Percentiles rank a stretch among this genome's conserved stretches.
These are phyloP conservation scores for Cyphomyrus plagiostoma DNA, from an alignment of 2,113 vertebrate genomes.

Conservation along the genomic window DNA sequence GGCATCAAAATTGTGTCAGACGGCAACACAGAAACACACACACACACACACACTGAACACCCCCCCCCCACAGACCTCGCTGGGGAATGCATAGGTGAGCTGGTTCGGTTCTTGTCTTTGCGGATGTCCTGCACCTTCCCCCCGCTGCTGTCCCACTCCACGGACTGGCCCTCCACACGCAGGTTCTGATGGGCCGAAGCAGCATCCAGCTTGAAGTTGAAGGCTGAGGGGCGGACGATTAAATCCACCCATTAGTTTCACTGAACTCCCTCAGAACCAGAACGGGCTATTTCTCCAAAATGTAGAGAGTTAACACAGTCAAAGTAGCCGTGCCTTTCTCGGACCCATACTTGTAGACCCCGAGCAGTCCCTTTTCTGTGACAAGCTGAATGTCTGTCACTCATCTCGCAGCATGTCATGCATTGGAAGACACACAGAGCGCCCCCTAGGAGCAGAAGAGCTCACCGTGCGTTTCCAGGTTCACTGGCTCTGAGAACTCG, in stretches of 20 bases:
- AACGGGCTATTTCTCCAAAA: background rate
- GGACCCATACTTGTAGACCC: background rate
- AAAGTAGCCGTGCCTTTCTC: background rate
- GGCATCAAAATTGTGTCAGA: background rate
- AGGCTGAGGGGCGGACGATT: conserved; percentile 55
- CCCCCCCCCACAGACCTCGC: conserved; percentile 68
- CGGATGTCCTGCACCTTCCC: conserved; percentile 91
- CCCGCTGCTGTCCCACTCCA: conserved; percentile 89
- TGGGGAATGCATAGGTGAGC: conserved; percentile 83
- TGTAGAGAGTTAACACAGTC: background rate
- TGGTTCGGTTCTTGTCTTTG: conserved; percentile 82
- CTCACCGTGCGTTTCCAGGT: conserved; percentile 84
- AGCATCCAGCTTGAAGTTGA: conserved; percentile 82
- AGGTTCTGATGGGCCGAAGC: conserved; percentile 87
- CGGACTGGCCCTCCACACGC: conserved; percentile 81
- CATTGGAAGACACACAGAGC: background rate
- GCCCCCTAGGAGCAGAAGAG: background rate
- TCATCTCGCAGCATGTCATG: background rate
- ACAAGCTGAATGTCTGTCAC: background rate
- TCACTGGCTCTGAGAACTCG: conserved; percentile 84
- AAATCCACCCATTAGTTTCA: background rate
- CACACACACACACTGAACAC: too few relatives aligned
- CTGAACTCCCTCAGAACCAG: background rate
- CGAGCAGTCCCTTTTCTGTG: background rate
- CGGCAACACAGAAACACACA: background rate